These are phyloP conservation scores for Podilymbus podiceps DNA, from an alignment of 2,113 vertebrate species.

Conservation along the genomic window DNA sequence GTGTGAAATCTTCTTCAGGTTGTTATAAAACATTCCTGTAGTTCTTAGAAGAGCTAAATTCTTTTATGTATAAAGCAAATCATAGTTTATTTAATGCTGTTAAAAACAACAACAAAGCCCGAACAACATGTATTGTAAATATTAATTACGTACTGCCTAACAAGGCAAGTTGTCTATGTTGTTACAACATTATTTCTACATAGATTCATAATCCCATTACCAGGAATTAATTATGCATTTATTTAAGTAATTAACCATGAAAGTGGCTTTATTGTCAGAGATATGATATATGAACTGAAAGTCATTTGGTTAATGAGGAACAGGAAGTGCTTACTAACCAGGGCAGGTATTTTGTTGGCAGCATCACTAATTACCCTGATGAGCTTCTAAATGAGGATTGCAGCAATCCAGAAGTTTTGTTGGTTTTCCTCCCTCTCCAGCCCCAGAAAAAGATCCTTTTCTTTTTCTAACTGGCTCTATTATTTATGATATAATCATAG, in stretches of 20 bases:
- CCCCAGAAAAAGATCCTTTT: neutral
- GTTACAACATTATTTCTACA: slow-evolving; percentile 13
- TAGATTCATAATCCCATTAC: slow-evolving; percentile 26
- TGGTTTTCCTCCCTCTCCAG: neutral
- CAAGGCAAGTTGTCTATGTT: neutral
- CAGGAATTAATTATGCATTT: slow-evolving; percentile 56
- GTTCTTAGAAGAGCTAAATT: neutral
- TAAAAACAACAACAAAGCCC: neutral
- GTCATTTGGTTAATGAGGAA: slow-evolving; percentile 70
- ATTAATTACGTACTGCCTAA: neutral
- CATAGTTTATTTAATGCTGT: neutral
- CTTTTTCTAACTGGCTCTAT: neutral
- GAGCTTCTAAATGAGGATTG: neutral
- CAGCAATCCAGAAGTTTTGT: neutral
- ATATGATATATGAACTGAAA: slow-evolving; percentile 61
- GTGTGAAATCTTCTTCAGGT: neutral
- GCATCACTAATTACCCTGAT: slow-evolving; percentile 42
- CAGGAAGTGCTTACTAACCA: slow-evolving; percentile 44
- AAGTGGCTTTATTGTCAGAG: slow-evolving; percentile 60
- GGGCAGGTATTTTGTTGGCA: slow-evolving; percentile 45
- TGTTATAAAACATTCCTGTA: neutral
- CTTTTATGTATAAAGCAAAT: neutral
- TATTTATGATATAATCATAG: neutral
- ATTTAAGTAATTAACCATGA: slow-evolving; percentile 72
- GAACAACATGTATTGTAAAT: neutral